Evolutionary conservation across 2,113 vertebrate species (phyloP).

Genomic region (Phodopus roborovskii): DNA sequence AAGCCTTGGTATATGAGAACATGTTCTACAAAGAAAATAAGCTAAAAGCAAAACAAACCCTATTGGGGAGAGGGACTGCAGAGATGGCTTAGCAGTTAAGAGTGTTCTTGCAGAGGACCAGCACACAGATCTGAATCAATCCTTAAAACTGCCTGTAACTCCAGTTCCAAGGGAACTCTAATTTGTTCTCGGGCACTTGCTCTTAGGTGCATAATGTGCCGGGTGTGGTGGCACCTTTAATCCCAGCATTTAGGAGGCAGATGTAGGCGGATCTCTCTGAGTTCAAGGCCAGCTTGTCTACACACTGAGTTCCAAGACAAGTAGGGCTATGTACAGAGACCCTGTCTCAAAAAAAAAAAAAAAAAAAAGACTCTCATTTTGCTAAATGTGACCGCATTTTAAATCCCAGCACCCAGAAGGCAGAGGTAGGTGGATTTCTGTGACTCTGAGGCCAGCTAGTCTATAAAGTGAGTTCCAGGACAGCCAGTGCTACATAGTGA

Average conservation of each 20-base stretch:
- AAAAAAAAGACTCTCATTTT: background rate
- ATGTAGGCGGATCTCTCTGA: background rate
- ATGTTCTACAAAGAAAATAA: constrained; percentile 30
- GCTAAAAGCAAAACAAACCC: background rate
- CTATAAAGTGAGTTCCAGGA: background rate
- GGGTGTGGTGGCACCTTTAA: background rate
- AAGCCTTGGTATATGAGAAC: constrained; percentile 38
- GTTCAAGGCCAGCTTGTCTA: background rate
- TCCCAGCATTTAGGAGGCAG: background rate
- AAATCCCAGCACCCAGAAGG: background rate
- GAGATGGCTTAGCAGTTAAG: background rate
- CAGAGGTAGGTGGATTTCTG: background rate
- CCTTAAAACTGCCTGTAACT: background rate
- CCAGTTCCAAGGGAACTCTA: background rate
- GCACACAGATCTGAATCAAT: too few species aligned
- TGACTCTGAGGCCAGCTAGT: background rate
- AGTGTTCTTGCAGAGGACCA: background rate
- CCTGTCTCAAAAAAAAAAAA: background rate
- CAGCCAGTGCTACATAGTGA: background rate
- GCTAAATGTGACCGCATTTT: background rate
- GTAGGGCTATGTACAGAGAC: background rate
- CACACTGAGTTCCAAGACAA: background rate
- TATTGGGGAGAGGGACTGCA: too few species aligned
- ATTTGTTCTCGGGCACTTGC: background rate
- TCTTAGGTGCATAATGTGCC: background rate